Conservation (phyloP, 2,888 invertebrate species). For the Portevinia maculata region DNA sequence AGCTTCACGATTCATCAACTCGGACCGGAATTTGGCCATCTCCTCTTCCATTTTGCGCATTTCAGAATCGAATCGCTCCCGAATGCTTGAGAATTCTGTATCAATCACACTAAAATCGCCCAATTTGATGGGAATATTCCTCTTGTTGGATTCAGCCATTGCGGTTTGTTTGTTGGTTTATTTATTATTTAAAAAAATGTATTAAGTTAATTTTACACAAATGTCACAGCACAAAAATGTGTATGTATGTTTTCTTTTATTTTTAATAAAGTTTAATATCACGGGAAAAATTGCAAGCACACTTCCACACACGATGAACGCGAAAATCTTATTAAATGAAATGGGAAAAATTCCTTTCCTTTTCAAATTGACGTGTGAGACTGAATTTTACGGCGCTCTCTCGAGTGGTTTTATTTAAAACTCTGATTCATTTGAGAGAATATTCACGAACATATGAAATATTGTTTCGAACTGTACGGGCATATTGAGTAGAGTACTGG, state of each 20-base stretch:
- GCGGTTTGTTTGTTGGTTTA: conserved; percentile 75
- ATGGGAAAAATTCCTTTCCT: conserved; percentile 3
- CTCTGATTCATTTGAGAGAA: conserved; percentile 60
- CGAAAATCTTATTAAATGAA: conserved; percentile 36
- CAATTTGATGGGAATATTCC: conserved; percentile 96
- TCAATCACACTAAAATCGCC: conserved; percentile 98
- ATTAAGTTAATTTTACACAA: conserved; percentile 39
- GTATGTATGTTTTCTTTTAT: conserved; percentile 6
- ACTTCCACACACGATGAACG: conserved; percentile 51
- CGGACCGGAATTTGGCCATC: conserved; percentile 97
- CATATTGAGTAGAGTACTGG: conserved; percentile 37
- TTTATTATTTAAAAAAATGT: conserved; percentile 26
- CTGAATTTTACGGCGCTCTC: conserved; percentile 38
- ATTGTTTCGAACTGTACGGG: conserved; percentile 55
- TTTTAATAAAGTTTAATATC: conserved; percentile 1
- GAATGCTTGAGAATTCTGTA: conserved; percentile 97
- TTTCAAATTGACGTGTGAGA: conserved; percentile 44
- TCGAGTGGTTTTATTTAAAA: conserved; percentile 61
- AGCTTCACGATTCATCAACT: conserved; percentile 95
- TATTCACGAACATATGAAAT: conserved; percentile 31
- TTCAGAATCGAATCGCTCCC: conserved; percentile 97
- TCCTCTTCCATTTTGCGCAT: conserved; percentile 99
- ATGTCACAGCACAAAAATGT: conserved; percentile 60
- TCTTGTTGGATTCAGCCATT: conserved; percentile 94
- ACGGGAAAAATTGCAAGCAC: conserved; percentile 1